Percentiles rank a stretch among this genome's conserved stretches.
Conservation (phyloP, 2,888 invertebrate genomes). For the Eutolmus rufibarbis region DNA sequence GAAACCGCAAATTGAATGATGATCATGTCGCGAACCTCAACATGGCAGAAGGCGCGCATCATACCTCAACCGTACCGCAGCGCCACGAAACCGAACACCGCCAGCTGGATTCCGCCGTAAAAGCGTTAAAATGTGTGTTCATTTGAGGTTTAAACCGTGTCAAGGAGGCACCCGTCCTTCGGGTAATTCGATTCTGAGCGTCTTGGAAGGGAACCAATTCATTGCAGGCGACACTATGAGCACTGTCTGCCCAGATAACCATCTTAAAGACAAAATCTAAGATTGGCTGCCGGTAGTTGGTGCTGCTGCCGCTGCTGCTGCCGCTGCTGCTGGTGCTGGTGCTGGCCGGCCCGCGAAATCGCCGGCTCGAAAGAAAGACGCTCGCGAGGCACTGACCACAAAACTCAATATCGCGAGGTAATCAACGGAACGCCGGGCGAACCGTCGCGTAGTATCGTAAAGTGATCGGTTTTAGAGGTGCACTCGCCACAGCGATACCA, state of each 20-base stretch:
- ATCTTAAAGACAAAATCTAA: background rate
- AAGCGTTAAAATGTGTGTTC: slow-evolving; percentile 20
- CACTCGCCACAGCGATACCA: slow-evolving; percentile 12
- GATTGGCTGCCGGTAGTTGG: background rate
- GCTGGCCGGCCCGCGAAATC: background rate
- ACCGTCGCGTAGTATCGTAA: slow-evolving; percentile 1
- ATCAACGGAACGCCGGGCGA: background rate
- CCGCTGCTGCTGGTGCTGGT: background rate
- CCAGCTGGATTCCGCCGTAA: background rate
- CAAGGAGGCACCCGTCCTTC: slow-evolving; percentile 14
- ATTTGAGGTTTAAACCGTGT: slow-evolving; percentile 29
- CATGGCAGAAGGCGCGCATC: background rate
- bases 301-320: background rate
- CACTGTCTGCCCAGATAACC: background rate
- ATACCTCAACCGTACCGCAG: background rate
- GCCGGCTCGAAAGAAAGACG: background rate
- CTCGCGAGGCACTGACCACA: background rate
- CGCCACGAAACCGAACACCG: background rate
- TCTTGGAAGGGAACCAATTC: background rate
- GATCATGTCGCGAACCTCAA: background rate
- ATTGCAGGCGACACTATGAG: background rate
- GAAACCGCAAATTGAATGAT: slow-evolving; percentile 14
- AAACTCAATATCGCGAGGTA: background rate
- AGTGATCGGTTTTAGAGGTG: slow-evolving; percentile 26
- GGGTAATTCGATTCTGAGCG: background rate